These are phyloP conservation scores for Prostheceraeus crozeri DNA, from an alignment of 2,888 invertebrate genomes.

Conservation along the genomic window DNA sequence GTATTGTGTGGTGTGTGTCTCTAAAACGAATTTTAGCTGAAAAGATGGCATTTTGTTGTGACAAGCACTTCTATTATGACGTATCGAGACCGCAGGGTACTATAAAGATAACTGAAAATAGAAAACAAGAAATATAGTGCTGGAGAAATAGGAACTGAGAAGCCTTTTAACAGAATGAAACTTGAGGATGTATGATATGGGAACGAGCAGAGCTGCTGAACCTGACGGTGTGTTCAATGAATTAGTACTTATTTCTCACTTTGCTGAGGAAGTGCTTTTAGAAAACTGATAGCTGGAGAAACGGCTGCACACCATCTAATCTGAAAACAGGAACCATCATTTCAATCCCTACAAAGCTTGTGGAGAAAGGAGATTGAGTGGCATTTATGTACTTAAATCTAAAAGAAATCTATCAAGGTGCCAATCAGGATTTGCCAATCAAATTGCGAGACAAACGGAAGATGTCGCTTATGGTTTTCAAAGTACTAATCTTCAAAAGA, in stretches of 20 bases:
- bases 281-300: constrained; percentile 2
- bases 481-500: constrained; percentile 13
- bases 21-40: too few relatives aligned
- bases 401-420: constrained; percentile 13
- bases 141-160: background rate
- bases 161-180: constrained; percentile 14
- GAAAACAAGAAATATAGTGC: constrained; percentile 20
- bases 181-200: constrained; percentile 3
- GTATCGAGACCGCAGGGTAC: constrained; percentile 1
- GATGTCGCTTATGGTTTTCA: constrained; percentile 20
- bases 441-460: constrained; percentile 1
- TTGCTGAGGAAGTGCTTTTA: background rate
- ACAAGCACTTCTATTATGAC: too few relatives aligned
- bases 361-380: background rate
- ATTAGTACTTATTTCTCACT: constrained; percentile 14
- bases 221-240: constrained; percentile 19
- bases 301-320: background rate
- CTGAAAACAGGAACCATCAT: constrained; percentile 7
- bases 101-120: constrained; percentile 1
- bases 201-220: constrained; percentile 20
- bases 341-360: constrained; percentile 17
- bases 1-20: too few relatives aligned
- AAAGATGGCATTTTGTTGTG: too few relatives aligned
- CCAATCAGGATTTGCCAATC: constrained; percentile 17
- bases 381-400: constrained; percentile 16